Conservation (phyloP, 2,888 invertebrate species). For the Germaria angustata region DNA sequence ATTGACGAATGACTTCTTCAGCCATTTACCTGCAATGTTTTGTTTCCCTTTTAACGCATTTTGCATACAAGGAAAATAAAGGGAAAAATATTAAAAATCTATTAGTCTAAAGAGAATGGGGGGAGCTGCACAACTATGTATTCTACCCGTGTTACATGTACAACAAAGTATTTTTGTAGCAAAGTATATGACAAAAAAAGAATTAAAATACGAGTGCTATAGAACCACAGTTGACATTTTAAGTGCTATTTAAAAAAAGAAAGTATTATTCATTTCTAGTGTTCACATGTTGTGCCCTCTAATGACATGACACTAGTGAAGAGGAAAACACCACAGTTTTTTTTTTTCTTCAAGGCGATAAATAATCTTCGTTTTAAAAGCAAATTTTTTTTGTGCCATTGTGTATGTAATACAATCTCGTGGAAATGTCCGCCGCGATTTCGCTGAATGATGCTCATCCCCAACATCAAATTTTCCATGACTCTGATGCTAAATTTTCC, state of each 20-base stretch:
- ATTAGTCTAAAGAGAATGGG: slow-evolving; percentile 1
- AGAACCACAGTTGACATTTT: slow-evolving; percentile 49
- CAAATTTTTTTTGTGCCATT: no score
- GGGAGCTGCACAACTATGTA: background rate
- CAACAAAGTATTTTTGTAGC: background rate
- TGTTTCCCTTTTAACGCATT: background rate
- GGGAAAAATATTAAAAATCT: slow-evolving; percentile 40
- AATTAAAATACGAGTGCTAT: background rate
- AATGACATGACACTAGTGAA: no score
- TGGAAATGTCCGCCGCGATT: no score
- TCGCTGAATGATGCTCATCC: no score
- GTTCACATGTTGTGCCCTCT: background rate
- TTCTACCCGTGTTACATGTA: background rate
- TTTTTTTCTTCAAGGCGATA: no score
- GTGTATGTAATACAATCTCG: no score
- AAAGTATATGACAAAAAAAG: background rate
- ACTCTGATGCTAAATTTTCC: no score
- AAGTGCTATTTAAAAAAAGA: slow-evolving; percentile 46
- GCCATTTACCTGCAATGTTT: slow-evolving; percentile 22
- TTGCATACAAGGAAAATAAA: background rate
- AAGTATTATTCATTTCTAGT: background rate
- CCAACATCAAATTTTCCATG: no score
- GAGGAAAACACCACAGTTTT: no score
- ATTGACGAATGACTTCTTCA: slow-evolving; percentile 14
- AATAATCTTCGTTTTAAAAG: no score